Conservation (phyloP, 1,140 invertebrate genomes). For the Temnothorax curvispinosus region DNA sequence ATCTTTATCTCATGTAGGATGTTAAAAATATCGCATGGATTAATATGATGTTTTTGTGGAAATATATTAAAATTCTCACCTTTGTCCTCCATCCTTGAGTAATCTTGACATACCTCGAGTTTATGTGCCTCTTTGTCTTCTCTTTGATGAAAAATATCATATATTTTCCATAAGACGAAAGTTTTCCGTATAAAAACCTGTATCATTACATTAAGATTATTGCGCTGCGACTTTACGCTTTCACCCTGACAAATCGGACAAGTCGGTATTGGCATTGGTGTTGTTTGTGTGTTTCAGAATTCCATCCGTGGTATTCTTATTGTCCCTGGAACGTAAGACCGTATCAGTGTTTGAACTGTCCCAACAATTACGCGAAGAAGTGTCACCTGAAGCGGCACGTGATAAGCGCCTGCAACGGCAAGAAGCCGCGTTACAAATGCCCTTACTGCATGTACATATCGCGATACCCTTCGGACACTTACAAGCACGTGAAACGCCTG, state of each 20-base stretch:
- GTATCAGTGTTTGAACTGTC: constrained; percentile 82
- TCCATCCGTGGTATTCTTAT: constrained; percentile 58
- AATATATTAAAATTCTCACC: background rate
- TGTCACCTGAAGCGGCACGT: constrained; percentile 85
- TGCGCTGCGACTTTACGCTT: background rate
- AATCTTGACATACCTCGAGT: background rate
- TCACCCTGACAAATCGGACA: constrained; percentile 24
- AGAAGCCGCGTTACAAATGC: constrained; percentile 83
- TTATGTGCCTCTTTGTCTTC: background rate
- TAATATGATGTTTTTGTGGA: background rate
- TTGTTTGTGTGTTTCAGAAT: constrained; percentile 60
- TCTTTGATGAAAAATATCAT: background rate
- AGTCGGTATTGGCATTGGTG: background rate
- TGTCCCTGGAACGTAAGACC: constrained; percentile 66
- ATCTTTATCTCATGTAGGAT: background rate
- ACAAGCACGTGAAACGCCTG: constrained; percentile 70
- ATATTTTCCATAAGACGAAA: background rate
- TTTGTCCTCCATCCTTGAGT: background rate
- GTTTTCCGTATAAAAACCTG: background rate
- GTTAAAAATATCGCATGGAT: background rate
- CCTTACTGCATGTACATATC: constrained; percentile 79
- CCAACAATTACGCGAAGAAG: constrained; percentile 82
- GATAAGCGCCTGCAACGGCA: constrained; percentile 64
- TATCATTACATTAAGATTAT: background rate
- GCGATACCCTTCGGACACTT: constrained; percentile 71